Percentiles rank a stretch among this genome's conserved stretches.
phyloP scores from a whole-genome alignment of 2,888 invertebrate genomes.

The Lasioglossum figueresi region DNA sequence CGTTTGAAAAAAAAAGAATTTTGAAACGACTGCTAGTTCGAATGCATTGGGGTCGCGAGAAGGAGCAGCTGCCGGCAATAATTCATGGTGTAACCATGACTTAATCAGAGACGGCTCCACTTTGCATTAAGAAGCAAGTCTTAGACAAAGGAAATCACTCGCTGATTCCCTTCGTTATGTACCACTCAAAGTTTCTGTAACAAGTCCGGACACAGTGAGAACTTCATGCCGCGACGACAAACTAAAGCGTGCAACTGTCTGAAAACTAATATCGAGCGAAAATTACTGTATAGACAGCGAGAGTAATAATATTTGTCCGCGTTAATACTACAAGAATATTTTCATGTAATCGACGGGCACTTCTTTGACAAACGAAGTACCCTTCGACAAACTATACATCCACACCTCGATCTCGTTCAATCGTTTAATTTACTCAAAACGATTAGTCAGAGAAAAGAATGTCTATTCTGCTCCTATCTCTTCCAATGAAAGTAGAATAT shows the following conservation, averaged over 20 bases:
- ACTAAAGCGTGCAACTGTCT: slow-evolving; percentile 16
- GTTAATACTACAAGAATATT: neutral
- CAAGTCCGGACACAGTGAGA: slow-evolving; percentile 21
- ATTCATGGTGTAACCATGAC: slow-evolving; percentile 14
- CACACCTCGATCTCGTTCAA: neutral
- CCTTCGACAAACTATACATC: neutral
- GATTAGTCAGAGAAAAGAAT: neutral
- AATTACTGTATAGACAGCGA: slow-evolving; percentile 5
- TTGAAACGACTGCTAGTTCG: neutral
- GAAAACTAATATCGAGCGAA: slow-evolving; percentile 24
- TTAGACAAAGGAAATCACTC: slow-evolving; percentile 38
- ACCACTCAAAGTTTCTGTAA: slow-evolving; percentile 24
- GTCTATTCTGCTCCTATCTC: neutral
- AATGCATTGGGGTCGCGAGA: slow-evolving; percentile 1
- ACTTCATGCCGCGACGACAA: slow-evolving; percentile 14
- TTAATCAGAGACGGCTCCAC: slow-evolving; percentile 25
- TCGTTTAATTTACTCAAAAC: neutral
- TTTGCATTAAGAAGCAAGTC: slow-evolving; percentile 22
- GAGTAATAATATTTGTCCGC: slow-evolving; percentile 17
- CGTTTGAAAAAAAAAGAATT: neutral
- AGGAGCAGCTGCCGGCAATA: slow-evolving; percentile 1
- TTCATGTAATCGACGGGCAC: neutral
- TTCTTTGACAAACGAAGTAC: neutral
- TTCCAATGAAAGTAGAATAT: neutral
- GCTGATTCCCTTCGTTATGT: slow-evolving; percentile 39